phyloP scores from a whole-genome alignment of 2,113 vertebrate genomes.

The Dromas ardeola region DNA sequence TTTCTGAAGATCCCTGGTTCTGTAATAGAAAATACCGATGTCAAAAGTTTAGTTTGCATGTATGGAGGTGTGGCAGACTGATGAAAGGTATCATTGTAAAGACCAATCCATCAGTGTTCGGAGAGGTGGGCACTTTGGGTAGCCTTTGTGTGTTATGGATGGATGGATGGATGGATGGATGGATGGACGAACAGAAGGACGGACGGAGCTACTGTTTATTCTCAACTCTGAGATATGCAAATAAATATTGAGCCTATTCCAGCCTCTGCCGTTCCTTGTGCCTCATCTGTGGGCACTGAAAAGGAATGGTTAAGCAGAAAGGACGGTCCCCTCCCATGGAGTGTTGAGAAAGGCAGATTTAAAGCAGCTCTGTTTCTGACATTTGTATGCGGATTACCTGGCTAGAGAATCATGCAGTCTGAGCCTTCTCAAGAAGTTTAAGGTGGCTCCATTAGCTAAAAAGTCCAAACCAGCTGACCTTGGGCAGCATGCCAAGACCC shows the following conservation, averaged over 20 bases:
- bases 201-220: background rate
- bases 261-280: background rate
- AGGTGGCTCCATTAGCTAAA: background rate
- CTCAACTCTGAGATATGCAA: background rate
- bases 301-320: background rate
- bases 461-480: background rate
- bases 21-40: background rate
- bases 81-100: background rate
- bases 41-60: background rate
- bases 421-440: background rate
- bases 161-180: background rate
- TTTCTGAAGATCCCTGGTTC: background rate
- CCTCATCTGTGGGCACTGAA: background rate
- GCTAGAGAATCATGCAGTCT: background rate
- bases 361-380: background rate
- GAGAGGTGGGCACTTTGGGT: background rate
- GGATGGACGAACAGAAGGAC: background rate
- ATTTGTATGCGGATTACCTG: background rate
- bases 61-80: background rate
- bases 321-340: background rate
- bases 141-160: background rate
- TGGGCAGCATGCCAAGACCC: background rate
- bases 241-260: background rate
- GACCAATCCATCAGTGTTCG: fast-evolving
- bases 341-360: background rate